phyloP scores from a whole-genome alignment of 2,113 vertebrate genomes.

The Isichthys henryi region DNA sequence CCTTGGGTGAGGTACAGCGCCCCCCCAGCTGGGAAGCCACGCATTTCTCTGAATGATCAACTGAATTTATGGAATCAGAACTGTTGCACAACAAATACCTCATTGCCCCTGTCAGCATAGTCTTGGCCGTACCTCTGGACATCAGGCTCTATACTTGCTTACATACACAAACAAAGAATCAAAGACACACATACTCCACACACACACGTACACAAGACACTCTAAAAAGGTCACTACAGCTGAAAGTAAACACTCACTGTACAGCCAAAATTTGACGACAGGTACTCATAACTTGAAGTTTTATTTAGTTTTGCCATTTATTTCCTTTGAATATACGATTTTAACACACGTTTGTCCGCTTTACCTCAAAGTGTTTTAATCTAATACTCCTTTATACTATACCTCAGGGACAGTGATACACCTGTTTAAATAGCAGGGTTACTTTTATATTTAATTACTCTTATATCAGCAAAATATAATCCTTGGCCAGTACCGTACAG shows the following conservation, averaged over 20 bases:
- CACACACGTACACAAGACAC: conserved; percentile 19
- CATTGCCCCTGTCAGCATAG: conserved; percentile 23
- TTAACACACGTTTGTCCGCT: not conserved
- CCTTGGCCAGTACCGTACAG: not conserved
- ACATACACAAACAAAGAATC: conserved; percentile 20
- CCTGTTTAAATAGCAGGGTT: conserved; percentile 7
- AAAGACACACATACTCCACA: conserved; percentile 10
- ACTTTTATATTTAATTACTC: not conserved
- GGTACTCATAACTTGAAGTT: conserved; percentile 7
- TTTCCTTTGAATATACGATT: conserved; percentile 11
- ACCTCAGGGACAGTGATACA: conserved; percentile 22
- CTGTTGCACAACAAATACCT: conserved; percentile 35
- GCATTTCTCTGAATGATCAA: not conserved
- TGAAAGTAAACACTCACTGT: conserved; percentile 20
- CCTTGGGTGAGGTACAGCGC: conserved; percentile 6
- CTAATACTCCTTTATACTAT: not conserved
- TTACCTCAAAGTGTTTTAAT: conserved; percentile 21
- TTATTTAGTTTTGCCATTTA: not conserved
- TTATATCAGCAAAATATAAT: not conserved
- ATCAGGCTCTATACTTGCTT: conserved; percentile 16
- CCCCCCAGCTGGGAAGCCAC: not conserved
- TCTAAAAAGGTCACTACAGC: not conserved
- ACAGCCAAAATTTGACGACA: conserved; percentile 25
- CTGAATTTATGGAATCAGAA: conserved; percentile 17
- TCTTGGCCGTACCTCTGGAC: not conserved